Evolutionary conservation across 2,113 vertebrate genomes (phyloP), one percentile per base, ranked within the genome.

Genomic region (Machaerirhynchus nigripectus): DNA sequence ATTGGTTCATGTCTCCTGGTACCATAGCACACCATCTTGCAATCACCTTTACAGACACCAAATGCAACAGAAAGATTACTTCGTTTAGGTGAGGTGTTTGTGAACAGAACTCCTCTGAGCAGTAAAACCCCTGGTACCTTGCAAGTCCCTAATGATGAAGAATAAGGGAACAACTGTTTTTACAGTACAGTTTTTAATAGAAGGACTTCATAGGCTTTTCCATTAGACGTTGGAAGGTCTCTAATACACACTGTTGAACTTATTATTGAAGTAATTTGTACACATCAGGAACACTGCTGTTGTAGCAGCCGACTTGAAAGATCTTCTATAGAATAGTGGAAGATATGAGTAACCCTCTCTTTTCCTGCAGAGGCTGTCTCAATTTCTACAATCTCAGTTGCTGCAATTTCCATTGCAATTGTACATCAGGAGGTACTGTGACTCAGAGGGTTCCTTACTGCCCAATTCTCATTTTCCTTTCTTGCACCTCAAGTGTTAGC

Each of bases 231-330:
- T 68, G 44, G 21, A 74, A 89, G 19, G 19, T 71, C 56, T 87
- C 22, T 84, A 82, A 76, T 21, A 89, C 2, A 8, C 31, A n/a
- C 49, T 65, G 46, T 68, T 95, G 82, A 90, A 69, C 67, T 76
- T 64, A 8, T n/a, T 63, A 89, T 75, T 85, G 82, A 90, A 88
- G 83, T 77, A 90, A 86, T 70, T 81, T 87, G 35, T 87, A 92
- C 47, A 52, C 30, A 64, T 84, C 81, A 86, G 53, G 65, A 77
- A 47, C 28, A 53, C 19, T 42, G 28, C 28, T 52, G 11, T 18
- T 60, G 35, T 74, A 87, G 71, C 19, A 74, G 63, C 31, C 0
- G 0, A 59, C 61, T 81, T 91, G 68, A 87, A 70, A 87, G 40
- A 63, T 27, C 22, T 64, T 47, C 52, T 86, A 5, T 40, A 60